A percentile compares a stretch with the other conserved stretches of the same genome.
phyloP scores from a whole-genome alignment of 2,888 invertebrate genomes.

The Lycaena phlaeas region DNA sequence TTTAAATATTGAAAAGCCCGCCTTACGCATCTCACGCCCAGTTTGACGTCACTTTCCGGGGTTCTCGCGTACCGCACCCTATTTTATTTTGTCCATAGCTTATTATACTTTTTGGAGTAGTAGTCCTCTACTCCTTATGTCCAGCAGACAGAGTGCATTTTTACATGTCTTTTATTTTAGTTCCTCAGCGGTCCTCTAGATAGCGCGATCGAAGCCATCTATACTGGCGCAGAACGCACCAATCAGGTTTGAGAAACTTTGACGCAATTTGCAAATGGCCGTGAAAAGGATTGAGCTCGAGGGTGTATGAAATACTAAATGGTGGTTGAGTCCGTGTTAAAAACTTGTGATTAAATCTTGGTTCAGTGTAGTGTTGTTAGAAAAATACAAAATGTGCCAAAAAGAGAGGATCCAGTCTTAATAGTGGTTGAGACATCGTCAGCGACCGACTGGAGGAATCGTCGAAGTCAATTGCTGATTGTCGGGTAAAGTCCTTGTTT shows the following conservation, averaged over 20 bases:
- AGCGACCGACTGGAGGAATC: slow-evolving; percentile 57
- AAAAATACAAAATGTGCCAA: slow-evolving; percentile 68
- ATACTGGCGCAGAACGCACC: slow-evolving; percentile 56
- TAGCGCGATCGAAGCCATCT: slow-evolving; percentile 36
- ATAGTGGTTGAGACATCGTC: slow-evolving; percentile 62
- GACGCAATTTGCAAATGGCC: slow-evolving; percentile 75
- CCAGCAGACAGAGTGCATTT: slow-evolving; percentile 18
- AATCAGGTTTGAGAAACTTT: slow-evolving; percentile 63
- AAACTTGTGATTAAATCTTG: slow-evolving; percentile 52
- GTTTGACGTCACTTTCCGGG: slow-evolving; percentile 71
- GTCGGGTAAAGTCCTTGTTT: slow-evolving; percentile 63
- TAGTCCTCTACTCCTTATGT: slow-evolving; percentile 17
- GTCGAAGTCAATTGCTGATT: slow-evolving; percentile 62
- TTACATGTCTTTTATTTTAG: slow-evolving; percentile 27
- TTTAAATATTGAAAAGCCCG: slow-evolving; percentile 36
- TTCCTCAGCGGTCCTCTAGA: slow-evolving; percentile 33
- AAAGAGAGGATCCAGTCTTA: slow-evolving; percentile 69
- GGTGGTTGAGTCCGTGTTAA: slow-evolving; percentile 60
- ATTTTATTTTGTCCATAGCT: slow-evolving; percentile 32
- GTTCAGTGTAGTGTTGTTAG: slow-evolving; percentile 61
- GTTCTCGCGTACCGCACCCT: slow-evolving; percentile 71
- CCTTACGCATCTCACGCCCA: slow-evolving; percentile 60
- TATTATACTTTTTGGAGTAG: slow-evolving; percentile 23
- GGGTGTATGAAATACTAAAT: slow-evolving; percentile 64
- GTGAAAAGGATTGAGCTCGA: slow-evolving; percentile 67